Percentiles rank a stretch among this genome's conserved stretches.
phyloP scores from a whole-genome alignment of 2,113 vertebrate species.

The Geothlypis trichas region DNA sequence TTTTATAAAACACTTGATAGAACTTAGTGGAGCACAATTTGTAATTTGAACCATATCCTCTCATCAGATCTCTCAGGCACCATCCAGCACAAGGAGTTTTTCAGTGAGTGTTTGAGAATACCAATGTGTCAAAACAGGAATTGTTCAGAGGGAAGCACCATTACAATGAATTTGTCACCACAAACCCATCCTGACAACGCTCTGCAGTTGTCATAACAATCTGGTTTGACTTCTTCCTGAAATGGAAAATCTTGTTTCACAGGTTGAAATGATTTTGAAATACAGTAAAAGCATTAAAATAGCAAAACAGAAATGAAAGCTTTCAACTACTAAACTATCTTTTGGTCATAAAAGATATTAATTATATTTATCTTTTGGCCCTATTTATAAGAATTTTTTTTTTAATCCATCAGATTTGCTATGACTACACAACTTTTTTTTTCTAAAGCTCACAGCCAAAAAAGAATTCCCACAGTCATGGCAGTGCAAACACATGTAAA shows the following conservation, averaged over 20 bases:
- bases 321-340: background rate
- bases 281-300: background rate
- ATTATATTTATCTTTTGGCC: background rate
- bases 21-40: background rate
- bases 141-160: background rate
- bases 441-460: background rate
- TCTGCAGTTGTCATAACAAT: conserved; percentile 32
- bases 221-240: conserved; percentile 32
- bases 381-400: background rate
- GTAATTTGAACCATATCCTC: background rate
- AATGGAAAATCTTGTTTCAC: conserved; percentile 34
- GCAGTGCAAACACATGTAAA: background rate
- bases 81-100: background rate
- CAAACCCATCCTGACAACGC: conserved; percentile 31
- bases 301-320: background rate
- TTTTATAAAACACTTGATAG: background rate
- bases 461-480: background rate
- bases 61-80: background rate
- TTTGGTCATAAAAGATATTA: background rate
- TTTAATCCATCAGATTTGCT: background rate
- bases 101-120: background rate
- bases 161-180: conserved; percentile 36
- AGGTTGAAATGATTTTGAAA: conserved; percentile 1
- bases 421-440: background rate
- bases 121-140: conserved; percentile 20